Evolutionary conservation across 2,888 invertebrate genomes (phyloP).

Genomic region (Pristionchus mayeri): DNA sequence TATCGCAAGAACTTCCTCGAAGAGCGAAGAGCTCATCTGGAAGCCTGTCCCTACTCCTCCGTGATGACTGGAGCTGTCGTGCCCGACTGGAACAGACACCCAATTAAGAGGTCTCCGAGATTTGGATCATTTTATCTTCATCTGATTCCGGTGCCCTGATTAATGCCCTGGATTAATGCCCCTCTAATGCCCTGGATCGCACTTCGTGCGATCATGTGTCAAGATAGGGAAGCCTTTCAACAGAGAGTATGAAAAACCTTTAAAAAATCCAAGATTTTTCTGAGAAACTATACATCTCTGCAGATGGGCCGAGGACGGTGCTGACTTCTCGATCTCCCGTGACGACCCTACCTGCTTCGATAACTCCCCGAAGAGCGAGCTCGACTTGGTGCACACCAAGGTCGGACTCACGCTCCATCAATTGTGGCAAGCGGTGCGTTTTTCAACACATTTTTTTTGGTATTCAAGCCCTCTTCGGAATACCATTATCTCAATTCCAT

Average conservation of each 20-base stretch:
- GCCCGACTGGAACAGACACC: conserved; percentile 77
- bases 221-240: no score
- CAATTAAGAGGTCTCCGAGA: conserved; percentile 75
- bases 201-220: no score
- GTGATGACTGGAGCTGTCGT: conserved; percentile 79
- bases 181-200: no score
- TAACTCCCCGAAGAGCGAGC: conserved; percentile 79
- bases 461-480: no score
- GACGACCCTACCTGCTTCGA: conserved; percentile 81
- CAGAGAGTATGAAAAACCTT: no score
- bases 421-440: conserved; percentile 78
- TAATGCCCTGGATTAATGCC: no score
- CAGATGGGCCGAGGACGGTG: conserved; percentile 80
- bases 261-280: no score
- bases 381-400: conserved; percentile 77
- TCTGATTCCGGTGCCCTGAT: no score
- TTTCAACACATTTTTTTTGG: no score
- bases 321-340: conserved; percentile 80
- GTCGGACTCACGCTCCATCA: conserved; percentile 79
- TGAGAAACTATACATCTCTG: neutral
- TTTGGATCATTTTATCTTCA: no score
- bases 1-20: conserved; percentile 67
- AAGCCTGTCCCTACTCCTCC: conserved; percentile 80
- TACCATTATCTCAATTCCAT: no score
- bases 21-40: conserved; percentile 63